A percentile compares a stretch with the other conserved stretches of the same genome.
Evolutionary conservation across 2,888 invertebrate genomes (phyloP).

Genomic region (Phengaris alcon): DNA sequence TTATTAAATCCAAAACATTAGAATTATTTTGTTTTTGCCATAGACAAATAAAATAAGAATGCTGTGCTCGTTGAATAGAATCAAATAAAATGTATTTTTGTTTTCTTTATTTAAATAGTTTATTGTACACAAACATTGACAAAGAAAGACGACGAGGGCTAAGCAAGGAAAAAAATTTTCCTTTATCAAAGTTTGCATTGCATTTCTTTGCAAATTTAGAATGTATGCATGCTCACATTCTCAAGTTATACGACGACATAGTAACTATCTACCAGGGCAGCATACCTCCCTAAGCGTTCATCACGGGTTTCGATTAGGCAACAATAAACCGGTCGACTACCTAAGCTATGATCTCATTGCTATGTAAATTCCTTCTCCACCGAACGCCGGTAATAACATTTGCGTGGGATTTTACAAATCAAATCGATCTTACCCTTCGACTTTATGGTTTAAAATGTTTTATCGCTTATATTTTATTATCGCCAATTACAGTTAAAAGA

Average conservation of each 20-base stretch:
- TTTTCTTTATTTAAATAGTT: too few species aligned
- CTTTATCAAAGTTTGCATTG: too few species aligned
- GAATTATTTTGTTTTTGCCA: neutral
- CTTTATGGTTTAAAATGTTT: neutral
- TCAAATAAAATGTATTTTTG: too few species aligned
- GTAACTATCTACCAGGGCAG: neutral
- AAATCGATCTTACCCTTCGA: constrained; percentile 14
- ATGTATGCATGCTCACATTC: neutral
- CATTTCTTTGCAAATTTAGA: neutral
- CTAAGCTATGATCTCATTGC: constrained; percentile 38
- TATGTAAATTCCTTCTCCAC: constrained; percentile 40
- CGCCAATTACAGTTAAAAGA: constrained; percentile 32
- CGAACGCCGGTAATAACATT: constrained; percentile 27
- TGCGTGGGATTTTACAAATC: constrained; percentile 29
- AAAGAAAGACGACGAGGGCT: too few species aligned
- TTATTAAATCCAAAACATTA: neutral
- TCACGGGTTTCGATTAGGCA: neutral
- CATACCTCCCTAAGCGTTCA: neutral
- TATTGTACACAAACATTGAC: too few species aligned
- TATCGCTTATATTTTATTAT: constrained; percentile 25
- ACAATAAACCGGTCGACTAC: constrained; percentile 31
- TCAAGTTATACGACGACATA: neutral
- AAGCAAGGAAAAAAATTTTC: too few species aligned
- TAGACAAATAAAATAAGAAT: too few species aligned
- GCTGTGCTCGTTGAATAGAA: too few species aligned